Conservation (phyloP, 2,113 vertebrate species). For the Cebidichthys violaceus region DNA sequence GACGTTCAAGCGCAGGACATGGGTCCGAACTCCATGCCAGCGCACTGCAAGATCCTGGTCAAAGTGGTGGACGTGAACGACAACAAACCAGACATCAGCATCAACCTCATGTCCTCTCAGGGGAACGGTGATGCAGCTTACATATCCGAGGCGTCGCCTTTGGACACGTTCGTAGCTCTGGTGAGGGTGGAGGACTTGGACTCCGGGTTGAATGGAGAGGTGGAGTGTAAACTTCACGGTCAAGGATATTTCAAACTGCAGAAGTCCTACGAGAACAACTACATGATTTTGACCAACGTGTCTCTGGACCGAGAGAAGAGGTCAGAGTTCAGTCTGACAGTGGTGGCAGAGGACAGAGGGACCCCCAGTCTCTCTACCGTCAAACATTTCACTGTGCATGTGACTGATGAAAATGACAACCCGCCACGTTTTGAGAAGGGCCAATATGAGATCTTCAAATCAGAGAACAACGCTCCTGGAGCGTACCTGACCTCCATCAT, state of each 20-base stretch:
- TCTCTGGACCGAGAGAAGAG: slow-evolving; percentile 94
- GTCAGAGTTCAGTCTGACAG: slow-evolving; percentile 94
- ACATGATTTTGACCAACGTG: slow-evolving; percentile 94
- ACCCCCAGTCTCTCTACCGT: slow-evolving; percentile 92
- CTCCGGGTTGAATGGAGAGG: slow-evolving; percentile 92
- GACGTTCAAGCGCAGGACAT: slow-evolving; percentile 96
- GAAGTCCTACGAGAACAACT: slow-evolving; percentile 96
- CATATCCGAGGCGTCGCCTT: slow-evolving; percentile 90
- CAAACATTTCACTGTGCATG: slow-evolving; percentile 94
- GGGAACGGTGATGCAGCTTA: slow-evolving; percentile 93
- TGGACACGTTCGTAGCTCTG: slow-evolving; percentile 95
- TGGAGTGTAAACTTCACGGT: slow-evolving; percentile 91
- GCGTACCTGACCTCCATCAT: slow-evolving; percentile 92
- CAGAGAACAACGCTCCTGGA: slow-evolving; percentile 95
- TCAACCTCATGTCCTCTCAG: slow-evolving; percentile 92
- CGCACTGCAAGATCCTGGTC: slow-evolving; percentile 96
- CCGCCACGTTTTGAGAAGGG: slow-evolving; percentile 93
- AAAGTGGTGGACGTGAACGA: slow-evolving; percentile 96
- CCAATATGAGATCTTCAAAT: slow-evolving; percentile 92
- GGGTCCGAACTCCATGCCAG: slow-evolving; percentile 97
- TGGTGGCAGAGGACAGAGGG: slow-evolving; percentile 94
- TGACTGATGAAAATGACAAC: slow-evolving; percentile 97
- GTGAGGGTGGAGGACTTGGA: slow-evolving; percentile 95
- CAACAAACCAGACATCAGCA: slow-evolving; percentile 96
- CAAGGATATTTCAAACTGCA: slow-evolving; percentile 95